Conservation (phyloP, 2,113 vertebrate genomes). For the Tragulus kanchil region DNA sequence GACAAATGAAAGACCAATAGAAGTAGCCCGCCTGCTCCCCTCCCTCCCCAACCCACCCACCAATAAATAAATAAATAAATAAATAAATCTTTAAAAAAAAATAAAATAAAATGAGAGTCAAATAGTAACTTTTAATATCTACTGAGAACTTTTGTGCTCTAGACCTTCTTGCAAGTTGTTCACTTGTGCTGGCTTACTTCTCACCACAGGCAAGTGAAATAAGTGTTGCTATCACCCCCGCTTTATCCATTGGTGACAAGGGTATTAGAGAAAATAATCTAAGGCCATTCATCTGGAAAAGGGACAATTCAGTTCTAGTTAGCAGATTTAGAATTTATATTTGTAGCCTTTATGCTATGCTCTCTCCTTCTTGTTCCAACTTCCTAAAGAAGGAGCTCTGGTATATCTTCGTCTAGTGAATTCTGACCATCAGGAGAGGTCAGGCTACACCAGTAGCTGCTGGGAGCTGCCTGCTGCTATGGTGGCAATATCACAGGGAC, state of each 20-base stretch:
- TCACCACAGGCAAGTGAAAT: not conserved
- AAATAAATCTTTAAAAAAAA: not conserved
- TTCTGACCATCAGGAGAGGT: accelerated
- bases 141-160: not conserved
- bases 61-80: no score
- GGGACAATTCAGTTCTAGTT: not conserved
- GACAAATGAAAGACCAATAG: no score
- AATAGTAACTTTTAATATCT: not conserved
- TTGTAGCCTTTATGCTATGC: not conserved
- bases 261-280: not conserved
- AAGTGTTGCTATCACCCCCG: not conserved
- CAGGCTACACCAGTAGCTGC: not conserved
- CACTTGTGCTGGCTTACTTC: not conserved
- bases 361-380: not conserved
- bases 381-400: not conserved
- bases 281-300: not conserved
- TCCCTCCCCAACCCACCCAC: no score
- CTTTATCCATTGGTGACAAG: not conserved
- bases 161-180: not conserved
- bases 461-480: not conserved
- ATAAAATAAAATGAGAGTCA: not conserved
- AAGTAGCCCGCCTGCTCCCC: no score
- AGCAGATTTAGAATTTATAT: not conserved
- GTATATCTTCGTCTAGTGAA: not conserved
- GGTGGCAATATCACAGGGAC: not conserved